phyloP scores from a whole-genome alignment of 2,113 vertebrate species.

The Grammatotria lemairii region DNA sequence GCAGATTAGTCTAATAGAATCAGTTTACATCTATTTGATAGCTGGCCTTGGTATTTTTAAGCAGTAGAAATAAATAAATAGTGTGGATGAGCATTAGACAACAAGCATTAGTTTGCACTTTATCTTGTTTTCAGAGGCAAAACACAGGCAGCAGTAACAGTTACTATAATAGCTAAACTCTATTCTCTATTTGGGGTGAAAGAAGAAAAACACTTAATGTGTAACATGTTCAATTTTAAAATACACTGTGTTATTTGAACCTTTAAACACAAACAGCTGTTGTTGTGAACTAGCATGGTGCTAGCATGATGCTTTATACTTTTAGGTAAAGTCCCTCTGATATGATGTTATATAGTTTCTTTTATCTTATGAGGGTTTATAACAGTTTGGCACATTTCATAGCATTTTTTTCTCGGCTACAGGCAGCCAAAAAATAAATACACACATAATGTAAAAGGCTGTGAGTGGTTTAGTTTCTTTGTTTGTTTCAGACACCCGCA shows the following conservation, averaged over 20 bases:
- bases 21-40: background rate
- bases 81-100: background rate
- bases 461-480: background rate
- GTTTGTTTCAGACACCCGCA: background rate
- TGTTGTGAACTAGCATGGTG: background rate
- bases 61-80: background rate
- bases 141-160: background rate
- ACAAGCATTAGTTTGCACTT: background rate
- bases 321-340: background rate
- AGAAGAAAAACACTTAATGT: background rate
- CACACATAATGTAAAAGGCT: background rate
- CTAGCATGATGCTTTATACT: background rate
- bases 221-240: background rate
- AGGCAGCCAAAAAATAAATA: background rate
- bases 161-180: background rate
- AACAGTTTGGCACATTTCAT: background rate
- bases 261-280: background rate
- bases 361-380: background rate
- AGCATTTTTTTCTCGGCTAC: background rate
- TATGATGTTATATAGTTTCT: background rate
- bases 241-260: background rate
- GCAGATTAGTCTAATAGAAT: background rate
- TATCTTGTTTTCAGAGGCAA: background rate
- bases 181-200: background rate
- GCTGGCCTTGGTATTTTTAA: background rate